Conservation (phyloP, 1,140 invertebrate genomes). For the Drosophila fuyamai region DNA sequence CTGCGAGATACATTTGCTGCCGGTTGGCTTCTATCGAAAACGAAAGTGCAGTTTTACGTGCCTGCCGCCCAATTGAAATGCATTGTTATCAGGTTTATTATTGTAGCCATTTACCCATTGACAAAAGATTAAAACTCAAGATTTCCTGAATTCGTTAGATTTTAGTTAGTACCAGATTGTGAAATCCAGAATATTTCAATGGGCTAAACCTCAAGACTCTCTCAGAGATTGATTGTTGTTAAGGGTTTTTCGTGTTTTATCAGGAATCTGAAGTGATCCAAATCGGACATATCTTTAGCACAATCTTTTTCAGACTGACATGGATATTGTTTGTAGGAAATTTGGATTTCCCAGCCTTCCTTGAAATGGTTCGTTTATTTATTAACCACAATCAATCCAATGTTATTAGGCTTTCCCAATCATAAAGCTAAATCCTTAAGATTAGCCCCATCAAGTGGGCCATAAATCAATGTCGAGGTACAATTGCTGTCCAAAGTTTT, state of each 20-base stretch:
- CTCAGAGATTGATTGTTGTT: too few species aligned
- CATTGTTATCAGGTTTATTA: not conserved
- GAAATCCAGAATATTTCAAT: too few species aligned
- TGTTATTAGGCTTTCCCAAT: conserved; percentile 22
- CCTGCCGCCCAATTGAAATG: not conserved
- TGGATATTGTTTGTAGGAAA: not conserved
- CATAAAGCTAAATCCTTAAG: conserved; percentile 31
- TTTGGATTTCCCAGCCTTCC: too few species aligned
- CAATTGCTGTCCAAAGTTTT: conserved; percentile 10
- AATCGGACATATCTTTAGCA: too few species aligned
- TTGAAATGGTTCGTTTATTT: not conserved
- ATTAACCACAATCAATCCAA: not conserved
- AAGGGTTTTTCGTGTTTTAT: too few species aligned
- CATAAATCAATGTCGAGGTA: conserved; percentile 28
- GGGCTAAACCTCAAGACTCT: too few species aligned
- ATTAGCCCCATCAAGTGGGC: conserved; percentile 29
- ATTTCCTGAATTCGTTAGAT: not conserved
- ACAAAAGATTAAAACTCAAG: not conserved
- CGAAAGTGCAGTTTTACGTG: conserved; percentile 60
- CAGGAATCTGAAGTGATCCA: too few species aligned
- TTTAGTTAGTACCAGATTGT: too few species aligned
- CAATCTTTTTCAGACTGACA: too few species aligned
- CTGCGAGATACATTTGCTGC: conserved; percentile 26
- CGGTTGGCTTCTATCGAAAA: conserved; percentile 42
- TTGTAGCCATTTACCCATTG: not conserved